phyloP scores from a whole-genome alignment of 2,113 vertebrate genomes.

The Cheirogaleus medius region DNA sequence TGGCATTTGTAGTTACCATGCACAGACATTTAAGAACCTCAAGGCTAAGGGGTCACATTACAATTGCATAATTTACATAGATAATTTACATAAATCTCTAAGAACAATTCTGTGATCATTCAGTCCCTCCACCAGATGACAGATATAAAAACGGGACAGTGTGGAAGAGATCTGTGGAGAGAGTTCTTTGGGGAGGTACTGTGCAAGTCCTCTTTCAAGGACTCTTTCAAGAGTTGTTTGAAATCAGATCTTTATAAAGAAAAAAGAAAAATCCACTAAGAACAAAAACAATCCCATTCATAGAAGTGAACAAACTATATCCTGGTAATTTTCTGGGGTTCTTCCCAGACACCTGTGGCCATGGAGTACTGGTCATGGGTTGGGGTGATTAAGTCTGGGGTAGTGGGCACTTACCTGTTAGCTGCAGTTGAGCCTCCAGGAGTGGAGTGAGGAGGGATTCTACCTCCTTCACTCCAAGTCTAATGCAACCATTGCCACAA shows the following conservation, averaged over 20 bases:
- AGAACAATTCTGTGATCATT: background rate
- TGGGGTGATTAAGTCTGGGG: background rate
- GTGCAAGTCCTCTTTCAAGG: background rate
- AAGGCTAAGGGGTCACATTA: background rate
- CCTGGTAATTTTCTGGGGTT: background rate
- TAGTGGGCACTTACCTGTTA: background rate
- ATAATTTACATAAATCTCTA: background rate
- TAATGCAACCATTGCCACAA: background rate
- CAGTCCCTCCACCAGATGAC: background rate
- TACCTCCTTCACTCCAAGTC: background rate
- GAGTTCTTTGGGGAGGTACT: background rate
- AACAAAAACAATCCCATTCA: background rate
- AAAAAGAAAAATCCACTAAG: conserved; percentile 16
- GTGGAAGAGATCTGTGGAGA: background rate
- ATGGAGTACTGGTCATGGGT: background rate
- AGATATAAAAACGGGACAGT: background rate
- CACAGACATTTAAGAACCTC: background rate
- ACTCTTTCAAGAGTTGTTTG: too few species aligned
- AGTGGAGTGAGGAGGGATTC: background rate
- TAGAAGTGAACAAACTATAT: background rate
- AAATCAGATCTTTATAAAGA: too few species aligned
- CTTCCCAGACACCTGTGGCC: background rate
- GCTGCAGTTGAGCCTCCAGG: background rate
- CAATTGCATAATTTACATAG: background rate
- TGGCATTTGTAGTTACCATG: background rate